Base-by-base conservation (phyloP, 1,140 invertebrate species). In the Brachionus paranguensis region DNA sequence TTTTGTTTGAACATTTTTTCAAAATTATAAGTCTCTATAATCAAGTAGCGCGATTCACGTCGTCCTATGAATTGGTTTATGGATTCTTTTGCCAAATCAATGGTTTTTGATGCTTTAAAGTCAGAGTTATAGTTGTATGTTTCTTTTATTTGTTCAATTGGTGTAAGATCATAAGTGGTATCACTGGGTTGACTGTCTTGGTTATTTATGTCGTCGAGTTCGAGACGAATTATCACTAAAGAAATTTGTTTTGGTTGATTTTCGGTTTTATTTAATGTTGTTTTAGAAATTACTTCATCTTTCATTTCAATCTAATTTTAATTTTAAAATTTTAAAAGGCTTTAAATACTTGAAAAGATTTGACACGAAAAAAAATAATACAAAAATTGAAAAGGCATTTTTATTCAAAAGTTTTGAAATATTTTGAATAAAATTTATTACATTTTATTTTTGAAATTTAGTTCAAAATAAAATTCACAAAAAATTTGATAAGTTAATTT, bases 1-100 rank as follows among this genome's bases (percentile, higher is more conserved):
- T 47, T 27, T 76, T 76, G 72, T 47, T 76, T 76, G 27, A 76
- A 76, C 72, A 76, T 76, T 29, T 76, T 47, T 11, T 50, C 43
- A 27, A 50, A 24, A 53, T 76, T 50, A 76, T 14, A 76, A 24
- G 43, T 76, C 27, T 76, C 72, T 27, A 76, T 76, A 29, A 24
- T 76, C 12, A 76, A 29, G 43, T 20, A 76, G 27, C 45, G 72
- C 0, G 72, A 76, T 53, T 76, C 43, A 29, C 72, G 72, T 76
- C 27, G 7, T 3, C 72, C 72, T 47, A 76, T 76, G 50, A 50
- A 76, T 50, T 24, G 14, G 20, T 76, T 47, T 47, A 50, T 50
- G 7, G 43, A 29, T 50, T 76, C 72, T 50, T 24, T 33, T 29
- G 27, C 14, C 11, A 50, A 24, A 14, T 50, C 72, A 5, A 12